Evolutionary conservation across 2,888 invertebrate species (phyloP).

Genomic region (Merodon equestris): DNA sequence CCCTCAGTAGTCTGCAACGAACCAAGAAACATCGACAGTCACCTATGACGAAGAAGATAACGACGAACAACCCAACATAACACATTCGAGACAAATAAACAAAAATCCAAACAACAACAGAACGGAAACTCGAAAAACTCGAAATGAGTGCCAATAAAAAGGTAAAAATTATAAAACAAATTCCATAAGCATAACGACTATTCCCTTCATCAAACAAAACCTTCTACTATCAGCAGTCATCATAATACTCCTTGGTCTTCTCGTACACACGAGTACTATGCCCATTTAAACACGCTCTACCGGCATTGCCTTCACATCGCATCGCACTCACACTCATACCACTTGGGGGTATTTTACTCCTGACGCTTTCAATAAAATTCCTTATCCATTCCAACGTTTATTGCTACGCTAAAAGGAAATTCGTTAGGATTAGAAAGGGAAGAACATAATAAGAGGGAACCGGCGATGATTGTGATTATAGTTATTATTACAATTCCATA

Average conservation of each 20-base stretch:
- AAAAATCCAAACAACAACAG: conserved; percentile 1
- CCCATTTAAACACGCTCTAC: no score
- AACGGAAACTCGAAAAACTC: conserved; percentile 60
- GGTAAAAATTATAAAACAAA: conserved; percentile 65
- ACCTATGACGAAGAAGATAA: background rate
- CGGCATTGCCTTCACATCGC: no score
- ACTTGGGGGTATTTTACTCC: conserved; percentile 34
- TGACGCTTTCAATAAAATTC: conserved; percentile 65
- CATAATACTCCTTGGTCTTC: no score
- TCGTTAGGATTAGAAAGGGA: conserved; percentile 67
- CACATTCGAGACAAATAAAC: no score
- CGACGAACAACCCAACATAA: no score
- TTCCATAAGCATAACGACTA: conserved; percentile 64
- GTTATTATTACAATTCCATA: conserved; percentile 69
- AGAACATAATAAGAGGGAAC: conserved; percentile 65
- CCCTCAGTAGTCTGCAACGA: no score
- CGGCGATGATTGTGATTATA: conserved; percentile 68
- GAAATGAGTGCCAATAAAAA: conserved; percentile 64
- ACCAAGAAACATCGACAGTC: conserved; percentile 30
- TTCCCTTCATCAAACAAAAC: conserved; percentile 53
- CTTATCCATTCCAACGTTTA: conserved; percentile 65
- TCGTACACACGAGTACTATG: no score
- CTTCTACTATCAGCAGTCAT: background rate
- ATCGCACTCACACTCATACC: conserved; percentile 15
- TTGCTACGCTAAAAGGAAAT: conserved; percentile 67